A percentile compares a stretch with the other conserved stretches of the same genome.
Conservation (phyloP, 1,140 invertebrate species). For the Rhyacophila brunnea region DNA sequence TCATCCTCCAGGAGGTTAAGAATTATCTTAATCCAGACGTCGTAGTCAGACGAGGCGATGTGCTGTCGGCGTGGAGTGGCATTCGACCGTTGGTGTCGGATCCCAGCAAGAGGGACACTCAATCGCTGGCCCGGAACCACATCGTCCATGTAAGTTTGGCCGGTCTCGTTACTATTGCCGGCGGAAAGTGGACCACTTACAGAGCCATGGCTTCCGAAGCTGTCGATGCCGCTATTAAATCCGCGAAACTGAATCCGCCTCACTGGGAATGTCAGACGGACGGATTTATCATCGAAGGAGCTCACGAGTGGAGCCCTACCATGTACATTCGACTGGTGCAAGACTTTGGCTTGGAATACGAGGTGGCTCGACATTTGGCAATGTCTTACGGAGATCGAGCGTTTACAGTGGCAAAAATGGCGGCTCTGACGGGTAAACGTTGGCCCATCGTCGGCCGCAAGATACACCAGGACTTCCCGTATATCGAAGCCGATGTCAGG, state of each 20-base stretch:
- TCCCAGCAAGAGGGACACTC: conserved; percentile 94
- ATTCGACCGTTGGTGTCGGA: conserved; percentile 96
- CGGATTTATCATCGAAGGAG: conserved; percentile 90
- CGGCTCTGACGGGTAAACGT: conserved; percentile 89
- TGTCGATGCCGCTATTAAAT: conserved; percentile 86
- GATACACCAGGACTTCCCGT: conserved; percentile 96
- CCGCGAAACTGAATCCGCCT: conserved; percentile 68
- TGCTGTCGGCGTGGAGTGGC: conserved; percentile 96
- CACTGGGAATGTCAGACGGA: conserved; percentile 76
- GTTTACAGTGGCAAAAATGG: conserved; percentile 96
- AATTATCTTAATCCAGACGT: conserved; percentile 96
- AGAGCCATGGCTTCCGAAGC: conserved; percentile 96
- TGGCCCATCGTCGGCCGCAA: conserved; percentile 97
- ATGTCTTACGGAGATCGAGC: conserved; percentile 97
- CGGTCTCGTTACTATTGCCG: conserved; percentile 95
- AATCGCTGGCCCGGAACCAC: conserved; percentile 97
- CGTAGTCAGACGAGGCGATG: conserved; percentile 96
- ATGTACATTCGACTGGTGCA: conserved; percentile 97
- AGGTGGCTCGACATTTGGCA: conserved; percentile 91
- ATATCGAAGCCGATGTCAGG: conserved; percentile 95
- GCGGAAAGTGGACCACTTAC: conserved; percentile 99
- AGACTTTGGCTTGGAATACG: conserved; percentile 83
- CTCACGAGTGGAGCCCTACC: conserved; percentile 94
- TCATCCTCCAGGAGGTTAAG: conserved; percentile 96
- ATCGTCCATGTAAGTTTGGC: conserved; percentile 92